phyloP scores from a whole-genome alignment of 2,888 invertebrate species.

The Pyrocoelia pectoralis region DNA sequence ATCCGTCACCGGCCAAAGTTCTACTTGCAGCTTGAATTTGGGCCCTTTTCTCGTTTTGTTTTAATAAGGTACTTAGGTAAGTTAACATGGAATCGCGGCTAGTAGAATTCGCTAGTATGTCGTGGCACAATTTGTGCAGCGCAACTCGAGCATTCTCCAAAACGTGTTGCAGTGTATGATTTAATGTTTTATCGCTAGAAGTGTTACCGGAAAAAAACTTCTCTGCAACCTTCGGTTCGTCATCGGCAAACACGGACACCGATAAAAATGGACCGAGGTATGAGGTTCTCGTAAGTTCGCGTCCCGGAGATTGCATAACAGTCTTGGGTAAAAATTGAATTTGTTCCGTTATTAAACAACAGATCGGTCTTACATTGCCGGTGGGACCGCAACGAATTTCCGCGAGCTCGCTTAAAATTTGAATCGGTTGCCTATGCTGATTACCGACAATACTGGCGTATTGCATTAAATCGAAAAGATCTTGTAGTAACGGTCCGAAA shows the following conservation, averaged over 20 bases:
- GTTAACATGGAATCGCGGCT: slow-evolving; percentile 82
- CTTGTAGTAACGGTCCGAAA: slow-evolving; percentile 73
- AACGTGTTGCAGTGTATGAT: slow-evolving; percentile 78
- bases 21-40: slow-evolving; percentile 92
- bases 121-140: slow-evolving; percentile 84
- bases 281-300: slow-evolving; percentile 85
- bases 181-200: slow-evolving; percentile 70
- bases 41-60: slow-evolving; percentile 84
- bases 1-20: slow-evolving; percentile 90
- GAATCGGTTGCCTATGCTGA: slow-evolving; percentile 68
- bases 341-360: slow-evolving; percentile 70
- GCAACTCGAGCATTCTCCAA: slow-evolving; percentile 79
- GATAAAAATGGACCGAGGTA: slow-evolving; percentile 92
- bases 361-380: slow-evolving; percentile 73
- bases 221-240: slow-evolving; percentile 88
- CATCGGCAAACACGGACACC: slow-evolving; percentile 92
- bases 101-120: slow-evolving; percentile 80
- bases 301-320: slow-evolving; percentile 72
- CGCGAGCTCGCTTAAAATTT: slow-evolving; percentile 75
- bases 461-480: slow-evolving; percentile 73
- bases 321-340: slow-evolving; percentile 78
- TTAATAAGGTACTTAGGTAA: slow-evolving; percentile 80
- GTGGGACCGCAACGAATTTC: slow-evolving; percentile 72
- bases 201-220: slow-evolving; percentile 68
- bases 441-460: slow-evolving; percentile 75